phyloP scores from a whole-genome alignment of 2,797 vertebrate species.

The Cirrhinus molitorella region DNA sequence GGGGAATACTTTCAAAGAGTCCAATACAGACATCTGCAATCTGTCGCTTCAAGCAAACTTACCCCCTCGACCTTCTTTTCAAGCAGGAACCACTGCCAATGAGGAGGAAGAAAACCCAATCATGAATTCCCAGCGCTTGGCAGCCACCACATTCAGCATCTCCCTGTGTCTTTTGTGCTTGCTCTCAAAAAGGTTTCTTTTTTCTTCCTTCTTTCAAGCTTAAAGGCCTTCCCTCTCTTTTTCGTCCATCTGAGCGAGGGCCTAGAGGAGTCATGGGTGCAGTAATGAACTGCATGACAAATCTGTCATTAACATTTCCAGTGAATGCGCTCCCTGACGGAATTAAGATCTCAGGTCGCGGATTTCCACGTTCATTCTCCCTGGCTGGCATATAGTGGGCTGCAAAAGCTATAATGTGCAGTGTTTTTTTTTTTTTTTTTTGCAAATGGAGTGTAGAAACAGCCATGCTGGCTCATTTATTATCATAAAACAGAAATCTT shows the following conservation, averaged over 20 bases:
- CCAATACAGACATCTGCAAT: slow-evolving; percentile 67
- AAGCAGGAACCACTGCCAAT: slow-evolving; percentile 53
- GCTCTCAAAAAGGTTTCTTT: slow-evolving; percentile 60
- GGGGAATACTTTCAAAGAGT: slow-evolving; percentile 54
- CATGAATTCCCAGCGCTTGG: slow-evolving; percentile 62
- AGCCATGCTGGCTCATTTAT: not conserved
- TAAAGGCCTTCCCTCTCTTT: slow-evolving; percentile 59
- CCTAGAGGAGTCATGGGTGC: slow-evolving; percentile 55
- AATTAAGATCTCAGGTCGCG: slow-evolving; percentile 52
- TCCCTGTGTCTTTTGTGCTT: slow-evolving; percentile 61
- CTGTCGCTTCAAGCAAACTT: slow-evolving; percentile 62
- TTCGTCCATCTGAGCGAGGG: slow-evolving; percentile 45
- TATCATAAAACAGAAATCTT: not conserved
- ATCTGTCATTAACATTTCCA: slow-evolving; percentile 62
- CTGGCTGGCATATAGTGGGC: slow-evolving; percentile 11
- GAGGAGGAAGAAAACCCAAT: slow-evolving; percentile 57
- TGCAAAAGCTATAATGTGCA: not conserved
- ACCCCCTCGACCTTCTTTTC: slow-evolving; percentile 62
- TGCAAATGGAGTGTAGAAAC: not conserved
- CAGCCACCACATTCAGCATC: slow-evolving; percentile 59
- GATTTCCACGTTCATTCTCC: slow-evolving; percentile 34
- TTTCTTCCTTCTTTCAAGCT: slow-evolving; percentile 55
- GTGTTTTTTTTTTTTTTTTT: not conserved
- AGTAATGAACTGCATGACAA: slow-evolving; percentile 62
- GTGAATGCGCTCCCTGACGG: slow-evolving; percentile 54